Evolutionary conservation across 37 sponge, comb jelly and placozoan genomes (phyloP), one percentile per base, ranked within the genome.

Genomic region (Cladorhizidae sp.): DNA sequence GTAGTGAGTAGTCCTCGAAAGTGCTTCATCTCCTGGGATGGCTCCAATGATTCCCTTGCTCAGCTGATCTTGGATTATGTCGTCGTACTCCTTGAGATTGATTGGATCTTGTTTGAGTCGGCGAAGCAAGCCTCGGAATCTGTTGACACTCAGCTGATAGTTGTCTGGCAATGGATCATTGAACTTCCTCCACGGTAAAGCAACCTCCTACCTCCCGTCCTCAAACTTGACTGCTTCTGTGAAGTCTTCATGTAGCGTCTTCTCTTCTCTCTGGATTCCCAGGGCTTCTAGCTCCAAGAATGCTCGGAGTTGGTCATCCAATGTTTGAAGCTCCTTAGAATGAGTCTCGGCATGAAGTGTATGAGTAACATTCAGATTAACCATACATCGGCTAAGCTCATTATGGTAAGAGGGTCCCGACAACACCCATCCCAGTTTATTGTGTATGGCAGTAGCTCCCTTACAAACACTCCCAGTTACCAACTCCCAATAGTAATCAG

Each of bases 271-370:
- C 11, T 33, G 28, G 5, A 84, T 51, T 25, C 83, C 74, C 15
- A 83, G 40, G 64, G 83, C 15, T 35, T 88, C 89, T 61, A 88
- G 36, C 28, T 88, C 78, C 83, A 83, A 82, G 57, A 88, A 78
- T 42, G 69, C 21, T 49, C 43, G 42, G 25, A 80, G 40, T 43
- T 58, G 70, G 20, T 68, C 38, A 55, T 67, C 57, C 39, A 80
- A 32, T 21, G 63, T 61, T n/a, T 42, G n/a, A 56, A 35, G 20
- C 0, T 73, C 74, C 39, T 31, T 23, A 28, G 36, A 52, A 42
- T 63, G 63, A 7, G 76, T 62, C 12, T 40, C 64, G 22, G 35
- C 79, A n/a, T 63, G 50, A 25, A 67, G 49, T 42, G 74, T 41
- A 26, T 81, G 77, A 18, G 87, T 75, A n/a, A 38, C 26, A 29